Base-by-base conservation (phyloP, 1,140 invertebrate species). In the Steinernema khuongi region DNA sequence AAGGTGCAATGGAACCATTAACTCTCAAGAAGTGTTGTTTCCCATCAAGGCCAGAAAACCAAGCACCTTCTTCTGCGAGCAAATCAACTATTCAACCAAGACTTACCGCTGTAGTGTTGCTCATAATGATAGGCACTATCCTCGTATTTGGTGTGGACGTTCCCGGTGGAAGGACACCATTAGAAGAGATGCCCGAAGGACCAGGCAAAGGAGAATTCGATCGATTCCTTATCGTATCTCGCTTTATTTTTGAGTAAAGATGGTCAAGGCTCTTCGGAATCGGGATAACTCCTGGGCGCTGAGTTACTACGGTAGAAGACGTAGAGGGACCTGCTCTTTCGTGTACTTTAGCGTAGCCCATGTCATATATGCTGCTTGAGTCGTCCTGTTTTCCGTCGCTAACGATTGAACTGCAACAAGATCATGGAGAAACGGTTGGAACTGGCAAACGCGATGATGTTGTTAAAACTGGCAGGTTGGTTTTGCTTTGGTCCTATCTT, bases 281-380 rank as follows among this genome's bases (percentile, higher is more conserved):
- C 7, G 36, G 36, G n/a, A 41, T 41, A n/a, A 41, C 36, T 11
- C 36, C n/a, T n/a, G 36, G 36, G 7, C 36, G 36, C 7, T 11
- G 36, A 41, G 36, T 7, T 7, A 41, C n/a, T 7, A 11, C 7
- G 7, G 36, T 41, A 11, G 7, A 7, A 7, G n/a, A n/a, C 36
- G 36, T 7, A n/a, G 36, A 41, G n/a, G 36, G 7, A 7, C 7
- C 36, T 7, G 7, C 19, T 72, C 17, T 30, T 44, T 73, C 60
- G 43, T 73, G 66, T 18, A 76, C 74, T 36, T 73, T 72, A 1
- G 74, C 74, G 26, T 76, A 76, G 1, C 74, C 74, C 14, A 71
- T 67, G 50, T 76, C 74, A 26, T 73, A 76, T 2, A 67, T 68
- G 41, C 74, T 75, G 50, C 74, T 75, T 31, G 41, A 71, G 33